These are phyloP conservation scores for Synergus japonicus DNA, from an alignment of 2,888 invertebrate genomes.

Conservation along the genomic window DNA sequence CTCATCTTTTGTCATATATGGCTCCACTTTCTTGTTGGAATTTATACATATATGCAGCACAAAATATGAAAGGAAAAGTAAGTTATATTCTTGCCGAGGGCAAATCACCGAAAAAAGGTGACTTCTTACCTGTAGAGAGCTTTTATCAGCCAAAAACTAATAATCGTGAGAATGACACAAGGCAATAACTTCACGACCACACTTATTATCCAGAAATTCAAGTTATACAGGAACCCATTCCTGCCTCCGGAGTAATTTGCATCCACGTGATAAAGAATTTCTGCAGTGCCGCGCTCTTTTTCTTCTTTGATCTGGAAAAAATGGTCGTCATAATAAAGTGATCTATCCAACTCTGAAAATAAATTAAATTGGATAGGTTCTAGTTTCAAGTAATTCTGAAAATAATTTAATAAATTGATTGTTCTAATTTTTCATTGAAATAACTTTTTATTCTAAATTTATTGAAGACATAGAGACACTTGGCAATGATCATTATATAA, in stretches of 20 bases:
- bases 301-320: conserved; percentile 64
- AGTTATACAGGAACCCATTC: conserved; percentile 80
- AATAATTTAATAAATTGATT: too few relatives aligned
- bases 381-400: background rate
- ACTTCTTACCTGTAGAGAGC: conserved; percentile 81
- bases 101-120: background rate
- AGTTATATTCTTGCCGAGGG: background rate
- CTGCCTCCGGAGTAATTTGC: conserved; percentile 73
- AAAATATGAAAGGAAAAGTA: conserved; percentile 21
- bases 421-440: too few relatives aligned
- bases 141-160: conserved; percentile 84
- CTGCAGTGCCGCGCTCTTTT: conserved; percentile 60
- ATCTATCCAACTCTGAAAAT: conserved; percentile 1
- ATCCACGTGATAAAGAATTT: conserved; percentile 71
- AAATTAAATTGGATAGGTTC: background rate
- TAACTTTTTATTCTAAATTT: too few relatives aligned
- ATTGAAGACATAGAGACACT: too few relatives aligned
- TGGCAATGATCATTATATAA: too few relatives aligned
- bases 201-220: conserved; percentile 90
- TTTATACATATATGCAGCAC: background rate
- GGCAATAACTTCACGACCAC: conserved; percentile 90
- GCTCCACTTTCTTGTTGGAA: background rate
- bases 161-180: conserved; percentile 86
- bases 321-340: background rate
- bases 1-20: background rate